Evolutionary conservation across 2,113 vertebrate species (phyloP).

Genomic region (Phoenicopterus ruber): DNA sequence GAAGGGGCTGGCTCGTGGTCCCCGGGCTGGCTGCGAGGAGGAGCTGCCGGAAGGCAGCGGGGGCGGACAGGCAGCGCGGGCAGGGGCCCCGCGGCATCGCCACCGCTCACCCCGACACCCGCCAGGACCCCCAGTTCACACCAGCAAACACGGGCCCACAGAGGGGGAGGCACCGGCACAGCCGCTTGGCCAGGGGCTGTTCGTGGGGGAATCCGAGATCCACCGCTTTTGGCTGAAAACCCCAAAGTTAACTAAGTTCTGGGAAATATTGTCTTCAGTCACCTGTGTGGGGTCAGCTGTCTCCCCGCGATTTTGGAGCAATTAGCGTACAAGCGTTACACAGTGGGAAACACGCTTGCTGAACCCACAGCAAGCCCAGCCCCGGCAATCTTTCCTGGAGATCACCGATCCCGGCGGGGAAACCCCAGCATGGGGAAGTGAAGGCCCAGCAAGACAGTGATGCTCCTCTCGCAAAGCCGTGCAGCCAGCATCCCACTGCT

Average conservation of each 20-base stretch:
- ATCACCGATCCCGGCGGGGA: background rate
- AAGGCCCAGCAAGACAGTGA: background rate
- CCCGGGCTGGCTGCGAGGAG: background rate
- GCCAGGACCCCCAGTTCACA: background rate
- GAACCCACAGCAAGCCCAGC: background rate
- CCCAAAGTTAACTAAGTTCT: background rate
- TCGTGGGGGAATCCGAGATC: rapidly evolving
- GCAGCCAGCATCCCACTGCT: background rate
- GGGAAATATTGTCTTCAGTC: background rate
- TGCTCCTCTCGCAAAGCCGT: rapidly evolving
- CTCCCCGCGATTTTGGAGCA: background rate
- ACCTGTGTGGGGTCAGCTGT: background rate
- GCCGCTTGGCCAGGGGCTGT: background rate
- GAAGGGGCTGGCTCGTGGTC: background rate
- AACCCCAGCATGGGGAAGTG: background rate
- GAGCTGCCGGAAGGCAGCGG: rapidly evolving
- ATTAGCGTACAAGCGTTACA: rapidly evolving
- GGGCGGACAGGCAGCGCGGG: rapidly evolving
- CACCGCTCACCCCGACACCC: background rate
- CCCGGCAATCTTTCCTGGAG: background rate
- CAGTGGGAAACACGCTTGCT: background rate
- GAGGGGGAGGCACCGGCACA: rapidly evolving
- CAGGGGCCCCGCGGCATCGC: rapidly evolving
- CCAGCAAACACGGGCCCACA: background rate
- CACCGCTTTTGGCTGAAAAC: background rate